Percentiles rank a stretch among this genome's conserved stretches.
Evolutionary conservation across 2,113 vertebrate genomes (phyloP).

Genomic region (Eidolon helvum): DNA sequence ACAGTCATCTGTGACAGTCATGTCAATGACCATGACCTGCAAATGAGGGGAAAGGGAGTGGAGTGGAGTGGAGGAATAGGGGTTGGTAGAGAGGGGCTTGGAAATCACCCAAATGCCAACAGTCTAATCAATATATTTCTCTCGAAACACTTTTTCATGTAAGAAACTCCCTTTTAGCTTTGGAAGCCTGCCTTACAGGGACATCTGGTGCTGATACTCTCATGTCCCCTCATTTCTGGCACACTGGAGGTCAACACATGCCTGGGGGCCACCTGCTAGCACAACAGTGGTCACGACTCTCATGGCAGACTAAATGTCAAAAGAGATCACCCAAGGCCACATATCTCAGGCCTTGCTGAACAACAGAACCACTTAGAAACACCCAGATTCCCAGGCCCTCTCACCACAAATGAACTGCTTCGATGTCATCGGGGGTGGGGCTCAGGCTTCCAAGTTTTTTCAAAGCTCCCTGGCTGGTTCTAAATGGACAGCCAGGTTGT

Average conservation of each 20-base stretch:
- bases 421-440: not conserved
- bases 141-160: not conserved
- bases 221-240: not conserved
- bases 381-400: not conserved
- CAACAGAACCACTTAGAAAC: not conserved
- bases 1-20: constrained; percentile 61
- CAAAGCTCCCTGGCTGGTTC: not conserved
- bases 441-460: too few relatives aligned
- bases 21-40: constrained; percentile 63
- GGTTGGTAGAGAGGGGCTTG: constrained; percentile 38
- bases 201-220: not conserved
- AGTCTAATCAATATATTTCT: not conserved
- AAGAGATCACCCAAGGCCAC: not conserved
- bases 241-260: not conserved
- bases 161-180: not conserved
- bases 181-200: not conserved
- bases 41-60: constrained; percentile 45
- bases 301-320: not conserved
- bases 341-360: not conserved
- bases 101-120: constrained; percentile 30
- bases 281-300: not conserved
- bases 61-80: constrained; percentile 42
- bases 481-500: not conserved
- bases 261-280: not conserved
- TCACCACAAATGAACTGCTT: not conserved